phyloP scores from a whole-genome alignment of 2,797 vertebrate genomes.

The Tympanoctomys barrerae region DNA sequence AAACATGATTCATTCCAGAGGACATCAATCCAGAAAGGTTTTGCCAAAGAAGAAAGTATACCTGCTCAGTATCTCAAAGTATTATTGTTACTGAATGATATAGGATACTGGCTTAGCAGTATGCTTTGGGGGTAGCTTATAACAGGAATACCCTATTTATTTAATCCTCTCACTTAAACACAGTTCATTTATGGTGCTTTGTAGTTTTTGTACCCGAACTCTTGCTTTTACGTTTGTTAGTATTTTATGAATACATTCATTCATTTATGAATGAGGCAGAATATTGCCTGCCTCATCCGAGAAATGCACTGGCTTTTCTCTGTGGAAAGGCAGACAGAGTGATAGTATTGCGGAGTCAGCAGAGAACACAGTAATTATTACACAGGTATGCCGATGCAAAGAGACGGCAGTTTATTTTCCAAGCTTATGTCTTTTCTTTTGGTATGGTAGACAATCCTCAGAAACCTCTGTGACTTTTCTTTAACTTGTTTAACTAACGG shows the following conservation, averaged over 20 bases:
- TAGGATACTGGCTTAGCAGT: not conserved
- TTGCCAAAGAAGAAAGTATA: slow-evolving; percentile 8
- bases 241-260: slow-evolving; percentile 39
- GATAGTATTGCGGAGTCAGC: not conserved
- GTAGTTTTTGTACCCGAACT: slow-evolving; percentile 38
- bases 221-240: slow-evolving; percentile 9
- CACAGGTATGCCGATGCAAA: not conserved
- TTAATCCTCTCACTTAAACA: not conserved
- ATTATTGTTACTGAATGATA: slow-evolving; percentile 33
- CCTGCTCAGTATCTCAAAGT: slow-evolving; percentile 25
- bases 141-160: not conserved
- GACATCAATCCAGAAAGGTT: slow-evolving; percentile 24
- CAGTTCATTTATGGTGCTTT: slow-evolving; percentile 32
- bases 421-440: not conserved
- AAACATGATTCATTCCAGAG: not conserved
- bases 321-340: not conserved
- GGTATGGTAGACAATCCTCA: not conserved
- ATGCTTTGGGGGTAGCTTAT: not conserved
- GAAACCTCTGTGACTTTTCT: slow-evolving; percentile 57
- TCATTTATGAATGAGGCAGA: not conserved
- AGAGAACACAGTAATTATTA: not conserved
- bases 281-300: not conserved
- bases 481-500: slow-evolving; percentile 28
- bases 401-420: not conserved
- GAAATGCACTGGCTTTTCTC: slow-evolving; percentile 6